Base-by-base conservation (phyloP, 1,140 invertebrate species). In the Asbolus verrucosus region DNA sequence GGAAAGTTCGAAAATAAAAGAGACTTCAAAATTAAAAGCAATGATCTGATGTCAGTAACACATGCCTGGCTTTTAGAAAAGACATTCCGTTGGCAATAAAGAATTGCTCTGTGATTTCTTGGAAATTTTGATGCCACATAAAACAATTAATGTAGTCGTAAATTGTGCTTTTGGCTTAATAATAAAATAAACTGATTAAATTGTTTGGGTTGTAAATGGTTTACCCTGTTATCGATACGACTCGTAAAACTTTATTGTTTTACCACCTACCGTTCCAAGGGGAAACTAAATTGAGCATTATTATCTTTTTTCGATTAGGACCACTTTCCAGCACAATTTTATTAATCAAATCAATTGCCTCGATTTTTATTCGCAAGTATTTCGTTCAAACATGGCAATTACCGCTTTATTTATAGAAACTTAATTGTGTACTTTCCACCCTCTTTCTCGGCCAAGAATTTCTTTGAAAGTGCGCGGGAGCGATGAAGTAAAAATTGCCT, bases 201-300 rank as follows among this genome's bases (percentile, higher is more conserved):
- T 36, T 36, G 33, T 36, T 36, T 36, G 33, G 6, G 5, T 36
- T 36, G 33, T 36, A 36, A 36, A 36, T 36, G 33, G 33, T 36
- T 36, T 36, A 36, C 6, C 33, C 5, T 50, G 43, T 50, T 54
- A 54, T 30, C 21, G 46, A 54, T 54, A 54, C 46, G 46, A 27
- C 21, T 54, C 46, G 46, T 54, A 54, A 54, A 54, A 30, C 18
- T 54, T 54, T 54, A 54, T 54, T 54, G 46, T 54, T 54, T 30
- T 27, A 54, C 46, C 46, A 54, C 46, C 46, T 54, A 54, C 46
- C 5, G 46, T 0, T 24, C 19, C 19, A 50, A 27, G n/a, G 19
- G 21, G 2, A 14, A 27, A 54, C 19, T 54, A 54, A 13, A 54
- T 54, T 54, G 46, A 54, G 19, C 11, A 27, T 24, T 54, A 36